Percentiles rank a stretch among this genome's conserved stretches.
phyloP scores from a whole-genome alignment of 2,113 vertebrate genomes.

The Phalacrocorax aristotelis region DNA sequence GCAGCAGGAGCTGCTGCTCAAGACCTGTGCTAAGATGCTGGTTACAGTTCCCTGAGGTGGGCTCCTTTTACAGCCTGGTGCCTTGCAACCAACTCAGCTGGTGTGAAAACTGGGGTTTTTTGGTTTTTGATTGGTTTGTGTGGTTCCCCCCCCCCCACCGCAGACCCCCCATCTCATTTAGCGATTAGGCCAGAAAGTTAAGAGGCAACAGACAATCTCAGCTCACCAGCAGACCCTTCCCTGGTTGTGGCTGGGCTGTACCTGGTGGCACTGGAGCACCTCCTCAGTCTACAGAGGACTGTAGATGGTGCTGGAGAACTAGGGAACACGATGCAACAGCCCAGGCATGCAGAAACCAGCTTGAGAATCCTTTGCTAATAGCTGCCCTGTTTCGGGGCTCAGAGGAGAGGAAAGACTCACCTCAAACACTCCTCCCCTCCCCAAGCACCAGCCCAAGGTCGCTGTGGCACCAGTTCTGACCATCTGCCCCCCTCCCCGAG shows the following conservation, averaged over 20 bases:
- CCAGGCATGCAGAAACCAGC: background rate
- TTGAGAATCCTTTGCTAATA: accelerated
- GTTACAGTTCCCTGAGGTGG: background rate
- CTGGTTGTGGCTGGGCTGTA: accelerated
- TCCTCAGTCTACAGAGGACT: background rate
- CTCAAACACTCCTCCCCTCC: background rate
- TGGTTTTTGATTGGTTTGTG: background rate
- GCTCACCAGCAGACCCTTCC: accelerated
- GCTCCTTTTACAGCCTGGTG: background rate
- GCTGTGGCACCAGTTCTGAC: accelerated
- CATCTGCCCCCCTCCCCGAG: background rate
- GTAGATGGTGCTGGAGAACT: conserved; percentile 39
- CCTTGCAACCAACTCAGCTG: background rate
- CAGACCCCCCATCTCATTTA: background rate
- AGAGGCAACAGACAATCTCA: accelerated
- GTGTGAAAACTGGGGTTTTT: background rate
- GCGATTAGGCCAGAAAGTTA: too few relatives aligned
- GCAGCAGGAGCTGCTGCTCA: background rate
- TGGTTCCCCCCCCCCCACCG: too few relatives aligned
- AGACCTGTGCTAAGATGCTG: background rate
- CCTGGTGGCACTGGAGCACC: background rate
- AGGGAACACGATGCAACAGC: background rate
- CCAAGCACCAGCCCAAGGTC: background rate
- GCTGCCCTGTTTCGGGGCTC: background rate
- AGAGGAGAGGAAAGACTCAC: background rate